These are phyloP conservation scores for Aphodius granarius DNA, from an alignment of 2,888 invertebrate genomes.

Conservation along the genomic window DNA sequence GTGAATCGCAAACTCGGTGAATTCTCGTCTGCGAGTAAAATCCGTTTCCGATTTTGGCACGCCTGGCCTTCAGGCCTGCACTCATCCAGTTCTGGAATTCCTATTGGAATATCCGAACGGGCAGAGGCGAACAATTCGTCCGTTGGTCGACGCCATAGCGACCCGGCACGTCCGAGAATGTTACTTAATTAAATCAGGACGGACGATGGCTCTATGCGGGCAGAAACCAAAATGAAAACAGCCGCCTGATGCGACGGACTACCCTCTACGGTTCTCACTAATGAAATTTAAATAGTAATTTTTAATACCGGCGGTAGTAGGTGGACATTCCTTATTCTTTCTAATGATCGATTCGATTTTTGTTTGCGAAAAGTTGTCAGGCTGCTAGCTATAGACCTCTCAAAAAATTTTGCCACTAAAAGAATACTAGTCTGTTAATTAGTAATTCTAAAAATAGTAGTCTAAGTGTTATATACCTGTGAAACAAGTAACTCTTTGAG, in stretches of 20 bases:
- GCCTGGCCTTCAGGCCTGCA: background rate
- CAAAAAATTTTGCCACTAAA: no score
- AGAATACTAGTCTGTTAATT: no score
- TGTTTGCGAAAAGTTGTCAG: no score
- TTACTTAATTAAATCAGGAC: slow-evolving; percentile 47
- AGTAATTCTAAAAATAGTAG: no score
- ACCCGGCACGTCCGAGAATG: slow-evolving; percentile 38
- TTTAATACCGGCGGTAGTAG: background rate
- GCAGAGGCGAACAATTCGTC: slow-evolving; percentile 27
- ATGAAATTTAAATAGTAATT: background rate
- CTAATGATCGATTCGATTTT: no score
- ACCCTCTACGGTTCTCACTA: background rate
- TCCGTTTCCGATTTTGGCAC: background rate
- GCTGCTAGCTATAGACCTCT: no score
- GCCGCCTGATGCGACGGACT: background rate
- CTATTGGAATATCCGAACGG: slow-evolving; percentile 33
- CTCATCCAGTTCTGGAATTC: slow-evolving; percentile 29
- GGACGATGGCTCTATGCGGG: slow-evolving; percentile 26
- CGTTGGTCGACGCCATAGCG: slow-evolving; percentile 29
- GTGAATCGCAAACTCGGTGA: background rate
- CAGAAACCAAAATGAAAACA: background rate
- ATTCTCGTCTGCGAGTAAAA: no score
- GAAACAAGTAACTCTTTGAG: no score
- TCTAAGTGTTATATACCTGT: no score
- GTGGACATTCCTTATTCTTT: background rate